Base-by-base conservation (phyloP, 2,797 vertebrate species). In the Sciurus vulgaris region DNA sequence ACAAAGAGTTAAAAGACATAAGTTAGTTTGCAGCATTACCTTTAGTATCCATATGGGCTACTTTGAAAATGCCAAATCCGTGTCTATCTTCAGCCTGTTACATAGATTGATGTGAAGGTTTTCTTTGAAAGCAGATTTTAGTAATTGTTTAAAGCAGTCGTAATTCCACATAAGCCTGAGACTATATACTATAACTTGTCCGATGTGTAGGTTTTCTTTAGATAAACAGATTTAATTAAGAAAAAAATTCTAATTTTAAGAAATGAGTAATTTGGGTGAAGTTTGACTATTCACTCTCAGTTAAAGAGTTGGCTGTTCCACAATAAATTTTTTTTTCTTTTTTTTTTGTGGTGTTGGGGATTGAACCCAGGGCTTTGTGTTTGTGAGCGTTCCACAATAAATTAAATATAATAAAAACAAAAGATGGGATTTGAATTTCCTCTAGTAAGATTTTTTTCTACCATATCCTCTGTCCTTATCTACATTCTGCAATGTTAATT, bases 1-100 rank as follows among this genome's bases (percentile, higher is more conserved):
- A 51, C 90, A 74, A 78, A 56, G 30, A 87, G 95, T 91, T 94
- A 95, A 63, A 87, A 70, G 63, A 94, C 91, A 44, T 74, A 38
- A 38, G 73, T 72, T 93, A 35, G 28, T 63, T 93, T 65, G 69
- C 22, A 49, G n/a, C 72, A 26, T 77, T 85, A 51, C 56, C 18
- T 90, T 94, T 72, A 81, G 28, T 59, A 54, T 15, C 82, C 94
- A 76, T 77, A 7, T 79, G 9, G 15, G 77, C 54, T 95, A 2
- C 67, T 89, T 91, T 84, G 30, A 79, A 94, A 65, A 33, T 94
- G 38, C 3, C 49, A 38, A 6, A 73, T 67, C n/a, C 83, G 20
- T 47, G 38, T 7, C 63, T 83, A 3, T 92, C 63, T 83, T 70
- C 15, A 63, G 30, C 61, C 20, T 84, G 5, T 47, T 79, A 44